These are phyloP conservation scores for Trichosurus vulpecula DNA, from an alignment of 2,797 vertebrate species.

Conservation along the genomic window DNA sequence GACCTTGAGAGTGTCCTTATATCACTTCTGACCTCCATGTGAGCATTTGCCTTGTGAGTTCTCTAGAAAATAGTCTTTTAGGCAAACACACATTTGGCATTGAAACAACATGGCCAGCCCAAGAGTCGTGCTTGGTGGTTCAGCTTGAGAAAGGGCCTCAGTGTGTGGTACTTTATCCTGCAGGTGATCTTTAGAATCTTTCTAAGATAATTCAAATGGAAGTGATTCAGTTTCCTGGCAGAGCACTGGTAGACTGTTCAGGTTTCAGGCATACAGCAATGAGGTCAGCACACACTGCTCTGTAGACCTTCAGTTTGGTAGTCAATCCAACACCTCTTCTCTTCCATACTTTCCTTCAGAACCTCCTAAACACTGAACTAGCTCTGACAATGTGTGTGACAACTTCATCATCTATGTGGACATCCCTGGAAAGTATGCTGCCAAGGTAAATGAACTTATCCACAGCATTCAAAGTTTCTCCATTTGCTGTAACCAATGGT, in stretches of 20 bases:
- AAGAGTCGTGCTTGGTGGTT: background rate
- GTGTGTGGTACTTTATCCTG: too few relatives aligned
- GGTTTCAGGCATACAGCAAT: background rate
- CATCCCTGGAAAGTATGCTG: background rate
- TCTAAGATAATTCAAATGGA: background rate
- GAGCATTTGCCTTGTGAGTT: too few relatives aligned
- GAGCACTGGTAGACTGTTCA: background rate
- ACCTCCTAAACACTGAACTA: background rate
- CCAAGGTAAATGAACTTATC: background rate
- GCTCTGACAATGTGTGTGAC: background rate
- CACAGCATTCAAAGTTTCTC: background rate
- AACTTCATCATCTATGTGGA: background rate
- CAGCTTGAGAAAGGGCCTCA: background rate
- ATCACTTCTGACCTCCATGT: too few relatives aligned
- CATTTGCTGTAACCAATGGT: background rate
- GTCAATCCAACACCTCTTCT: background rate
- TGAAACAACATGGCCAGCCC: too few relatives aligned
- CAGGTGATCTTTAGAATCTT: background rate
- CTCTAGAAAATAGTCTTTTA: too few relatives aligned
- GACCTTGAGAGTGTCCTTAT: too few relatives aligned
- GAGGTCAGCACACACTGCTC: background rate
- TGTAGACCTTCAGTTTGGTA: background rate
- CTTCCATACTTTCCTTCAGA: background rate
- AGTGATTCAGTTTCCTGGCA: background rate
- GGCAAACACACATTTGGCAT: too few relatives aligned